Evolutionary conservation across 2,888 invertebrate species (phyloP), one percentile per base, ranked within the genome.

Genomic region (Andricus quercusramuli): DNA sequence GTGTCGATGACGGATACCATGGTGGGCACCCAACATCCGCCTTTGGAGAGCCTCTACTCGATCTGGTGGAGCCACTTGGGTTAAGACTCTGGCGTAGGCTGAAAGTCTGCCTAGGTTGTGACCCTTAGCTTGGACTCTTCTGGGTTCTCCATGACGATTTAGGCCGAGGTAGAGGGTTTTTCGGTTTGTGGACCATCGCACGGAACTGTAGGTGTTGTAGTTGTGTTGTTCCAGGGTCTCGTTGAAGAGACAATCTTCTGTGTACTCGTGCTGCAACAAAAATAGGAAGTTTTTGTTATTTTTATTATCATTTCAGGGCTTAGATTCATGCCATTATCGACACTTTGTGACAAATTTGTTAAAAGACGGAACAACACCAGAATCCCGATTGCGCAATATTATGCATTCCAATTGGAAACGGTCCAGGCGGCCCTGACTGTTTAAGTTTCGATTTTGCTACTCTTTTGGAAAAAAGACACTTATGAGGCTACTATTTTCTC

Each of bases 121-220:
- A 79, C 95, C 94, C 81, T 96, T 95, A 84, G 96, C 94, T 93
- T 96, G 96, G 85, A 96, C 95, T 89, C 95, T 95, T 82, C 97
- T 94, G 88, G 96, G 95, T 89, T 95, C 94, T 41, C 97, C 97
- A 84, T 94, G 93, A 86, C 95, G 95, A 93, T 96, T 96, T 85
- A 97, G 93, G 84, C 97, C 97, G 93, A 97, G 94, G 94, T 96
- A 97, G 86, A 95, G 93, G 77, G 96, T 96, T 81, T 92, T 92
- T 89, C 95, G 95, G 91, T 94, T 94, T 88, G 95, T 94, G 83
- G 96, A 96, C 93, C 96, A 95, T 92, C 96, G 95, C 83, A 94
- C 94, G 88, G 96, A 96, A 89, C 97, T 96, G 94, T 97, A 97
- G 81, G 96, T 96, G 93, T 97, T 97, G 94, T 97, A 97, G 93